Percentiles rank a stretch among this genome's conserved stretches.
phyloP scores from a whole-genome alignment of 30 jellyfish, hydroid and myxozoan genomes.

The Mastigias papua region DNA sequence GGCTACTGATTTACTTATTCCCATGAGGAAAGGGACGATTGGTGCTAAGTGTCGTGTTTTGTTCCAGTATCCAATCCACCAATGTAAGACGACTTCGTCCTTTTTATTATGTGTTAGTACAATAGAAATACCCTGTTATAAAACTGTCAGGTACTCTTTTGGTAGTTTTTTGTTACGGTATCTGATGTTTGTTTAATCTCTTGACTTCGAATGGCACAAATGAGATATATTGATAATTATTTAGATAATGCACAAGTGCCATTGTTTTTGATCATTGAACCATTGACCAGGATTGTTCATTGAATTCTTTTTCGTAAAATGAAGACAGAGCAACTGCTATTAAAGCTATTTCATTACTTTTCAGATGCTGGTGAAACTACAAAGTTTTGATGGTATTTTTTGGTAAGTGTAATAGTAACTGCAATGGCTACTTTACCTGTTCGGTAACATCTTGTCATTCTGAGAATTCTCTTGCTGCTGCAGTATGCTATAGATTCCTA shows the following conservation, averaged over 20 bases:
- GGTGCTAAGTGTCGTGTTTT: too few species aligned
- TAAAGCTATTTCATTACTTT: background rate
- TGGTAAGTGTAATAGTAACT: background rate
- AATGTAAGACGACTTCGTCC: too few species aligned
- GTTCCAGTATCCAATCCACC: too few species aligned
- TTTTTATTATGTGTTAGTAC: too few species aligned
- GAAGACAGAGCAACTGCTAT: background rate
- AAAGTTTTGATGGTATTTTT: background rate
- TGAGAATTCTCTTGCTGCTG: too few species aligned
- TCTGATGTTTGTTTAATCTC: background rate
- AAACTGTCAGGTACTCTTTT: too few species aligned
- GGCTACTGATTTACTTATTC: too few species aligned
- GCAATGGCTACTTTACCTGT: too few species aligned
- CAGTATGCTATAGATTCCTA: too few species aligned
- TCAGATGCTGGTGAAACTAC: conserved; percentile 1
- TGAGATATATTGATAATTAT: background rate
- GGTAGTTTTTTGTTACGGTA: background rate
- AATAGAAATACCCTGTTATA: too few species aligned
- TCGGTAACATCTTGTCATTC: too few species aligned
- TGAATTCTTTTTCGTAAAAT: background rate
- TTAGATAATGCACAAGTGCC: background rate
- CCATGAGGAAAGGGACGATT: too few species aligned
- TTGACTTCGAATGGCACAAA: background rate
- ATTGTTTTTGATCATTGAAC: conserved; percentile 15
- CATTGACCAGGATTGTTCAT: conserved; percentile 2